Conservation (phyloP, 2,113 vertebrate genomes). For the Neolamprologus modestus region DNA sequence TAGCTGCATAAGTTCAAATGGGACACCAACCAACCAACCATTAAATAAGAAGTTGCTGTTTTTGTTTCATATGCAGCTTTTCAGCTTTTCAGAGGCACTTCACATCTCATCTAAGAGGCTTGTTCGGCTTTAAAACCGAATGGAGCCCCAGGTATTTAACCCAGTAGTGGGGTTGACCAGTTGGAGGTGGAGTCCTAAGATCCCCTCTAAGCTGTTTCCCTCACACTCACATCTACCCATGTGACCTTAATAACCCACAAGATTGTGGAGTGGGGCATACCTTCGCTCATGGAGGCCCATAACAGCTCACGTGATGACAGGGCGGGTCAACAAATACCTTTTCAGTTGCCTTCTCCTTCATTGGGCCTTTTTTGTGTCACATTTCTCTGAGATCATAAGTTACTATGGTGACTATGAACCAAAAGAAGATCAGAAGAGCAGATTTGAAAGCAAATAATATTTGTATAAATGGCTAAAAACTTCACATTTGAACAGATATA, state of each 20-base stretch:
- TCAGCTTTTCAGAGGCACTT: background rate
- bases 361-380: background rate
- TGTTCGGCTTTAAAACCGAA: rapidly evolving
- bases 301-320: background rate
- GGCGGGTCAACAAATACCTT: background rate
- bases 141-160: background rate
- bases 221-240: background rate
- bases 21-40: background rate
- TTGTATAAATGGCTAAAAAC: background rate
- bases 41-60: background rate
- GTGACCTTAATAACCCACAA: background rate
- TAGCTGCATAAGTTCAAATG: background rate
- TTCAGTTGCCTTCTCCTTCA: background rate
- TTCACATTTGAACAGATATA: background rate
- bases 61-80: background rate
- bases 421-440: background rate
- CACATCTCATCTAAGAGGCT: background rate
- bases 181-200: background rate
- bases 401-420: background rate
- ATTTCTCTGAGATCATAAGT: background rate
- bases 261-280: background rate
- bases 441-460: background rate
- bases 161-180: background rate
- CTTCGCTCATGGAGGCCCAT: background rate
- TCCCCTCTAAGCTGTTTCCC: rapidly evolving